Evolutionary conservation across 2,888 invertebrate species (phyloP).

Genomic region (Ypsolopha scabrella): DNA sequence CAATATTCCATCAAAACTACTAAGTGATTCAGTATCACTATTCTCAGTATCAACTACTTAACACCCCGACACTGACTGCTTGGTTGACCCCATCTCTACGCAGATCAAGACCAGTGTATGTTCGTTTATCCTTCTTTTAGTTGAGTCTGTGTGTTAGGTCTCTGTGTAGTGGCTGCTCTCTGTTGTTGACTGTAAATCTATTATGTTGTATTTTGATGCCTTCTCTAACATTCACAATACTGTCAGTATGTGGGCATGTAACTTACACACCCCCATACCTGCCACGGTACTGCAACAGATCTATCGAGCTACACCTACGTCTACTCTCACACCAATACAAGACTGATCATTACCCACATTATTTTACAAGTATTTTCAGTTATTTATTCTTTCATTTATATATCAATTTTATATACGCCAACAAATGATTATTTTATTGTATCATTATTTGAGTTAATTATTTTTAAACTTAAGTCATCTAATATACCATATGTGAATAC

Average conservation of each 20-base stretch:
- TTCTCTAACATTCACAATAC: conserved; percentile 69
- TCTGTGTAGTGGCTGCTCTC: conserved; percentile 71
- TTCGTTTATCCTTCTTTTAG: conserved; percentile 56
- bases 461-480: background rate
- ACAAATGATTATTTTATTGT: background rate
- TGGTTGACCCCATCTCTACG: too few species aligned
- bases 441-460: background rate
- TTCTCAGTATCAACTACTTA: too few species aligned
- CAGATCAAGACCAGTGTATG: conserved; percentile 28
- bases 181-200: conserved; percentile 68
- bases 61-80: too few species aligned
- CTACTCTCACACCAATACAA: conserved; percentile 54
- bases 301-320: conserved; percentile 65
- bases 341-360: conserved; percentile 5
- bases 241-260: conserved; percentile 56
- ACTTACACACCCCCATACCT: conserved; percentile 54
- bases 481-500: background rate
- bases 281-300: conserved; percentile 63
- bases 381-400: background rate
- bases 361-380: conserved; percentile 10
- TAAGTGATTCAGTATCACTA: too few species aligned
- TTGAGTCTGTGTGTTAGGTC: conserved; percentile 56
- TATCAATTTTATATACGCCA: background rate
- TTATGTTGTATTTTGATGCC: conserved; percentile 69
- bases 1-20: conserved; percentile 12